A percentile compares a stretch with the other conserved stretches of the same genome.
Evolutionary conservation across 2,113 vertebrate species (phyloP).

Genomic region (Cryptotis parvus): DNA sequence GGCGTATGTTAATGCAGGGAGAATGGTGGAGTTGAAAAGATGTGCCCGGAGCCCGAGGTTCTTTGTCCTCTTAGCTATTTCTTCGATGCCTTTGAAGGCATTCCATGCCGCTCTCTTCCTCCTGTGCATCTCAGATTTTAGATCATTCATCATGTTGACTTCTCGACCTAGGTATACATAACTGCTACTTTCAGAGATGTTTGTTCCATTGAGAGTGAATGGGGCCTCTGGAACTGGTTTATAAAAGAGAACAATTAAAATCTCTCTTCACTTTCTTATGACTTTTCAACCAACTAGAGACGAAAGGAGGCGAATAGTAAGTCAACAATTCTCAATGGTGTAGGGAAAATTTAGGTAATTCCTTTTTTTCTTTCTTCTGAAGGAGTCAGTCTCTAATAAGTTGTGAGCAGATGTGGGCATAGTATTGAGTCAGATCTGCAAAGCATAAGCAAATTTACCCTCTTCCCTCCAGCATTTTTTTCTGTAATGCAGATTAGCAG

Average conservation of each 20-base stretch:
- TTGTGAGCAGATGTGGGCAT: neutral
- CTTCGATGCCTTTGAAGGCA: too few species aligned
- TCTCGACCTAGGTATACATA: too few species aligned
- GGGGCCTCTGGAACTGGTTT: neutral
- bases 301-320: neutral
- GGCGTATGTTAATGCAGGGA: too few species aligned
- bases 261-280: neutral
- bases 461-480: constrained; percentile 7
- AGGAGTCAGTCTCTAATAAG: constrained; percentile 23
- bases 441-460: neutral
- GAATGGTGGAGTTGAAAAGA: too few species aligned
- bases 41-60: too few species aligned
- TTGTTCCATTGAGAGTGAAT: too few species aligned
- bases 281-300: neutral
- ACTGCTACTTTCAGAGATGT: too few species aligned
- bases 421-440: neutral
- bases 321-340: neutral
- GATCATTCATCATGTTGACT: too few species aligned
- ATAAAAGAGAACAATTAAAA: neutral
- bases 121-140: too few species aligned
- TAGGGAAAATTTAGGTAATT: neutral
- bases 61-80: too few species aligned
- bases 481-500: constrained; percentile 47
- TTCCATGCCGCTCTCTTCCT: too few species aligned
- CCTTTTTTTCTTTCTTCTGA: constrained; percentile 5